phyloP scores from a whole-genome alignment of 2,888 invertebrate genomes.

The Drosophila colorata region DNA sequence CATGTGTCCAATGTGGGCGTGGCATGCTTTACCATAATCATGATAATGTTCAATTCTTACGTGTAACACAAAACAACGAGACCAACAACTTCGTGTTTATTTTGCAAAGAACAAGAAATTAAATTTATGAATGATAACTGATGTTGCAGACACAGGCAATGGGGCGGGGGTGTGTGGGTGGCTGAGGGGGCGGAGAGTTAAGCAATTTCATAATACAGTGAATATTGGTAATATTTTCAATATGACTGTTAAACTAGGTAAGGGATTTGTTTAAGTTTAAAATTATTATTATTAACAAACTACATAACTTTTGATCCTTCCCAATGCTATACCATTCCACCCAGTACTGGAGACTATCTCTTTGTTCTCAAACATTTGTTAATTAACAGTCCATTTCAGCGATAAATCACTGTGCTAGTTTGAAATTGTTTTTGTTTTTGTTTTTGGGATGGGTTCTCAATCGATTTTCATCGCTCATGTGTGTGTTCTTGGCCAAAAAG shows the following conservation, averaged over 20 bases:
- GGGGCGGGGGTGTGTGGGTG: background rate
- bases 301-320: too few species aligned
- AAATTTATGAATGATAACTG: conserved; percentile 17
- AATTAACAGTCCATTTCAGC: background rate
- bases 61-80: conserved; percentile 8
- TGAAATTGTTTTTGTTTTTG: background rate
- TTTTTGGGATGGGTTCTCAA: conserved; percentile 3
- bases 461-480: conserved; percentile 33
- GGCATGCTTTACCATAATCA: conserved; percentile 41
- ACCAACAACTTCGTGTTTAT: conserved; percentile 1
- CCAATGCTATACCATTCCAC: too few species aligned
- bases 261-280: too few species aligned
- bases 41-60: conserved; percentile 28
- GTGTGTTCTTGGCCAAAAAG: conserved; percentile 42
- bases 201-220: too few species aligned
- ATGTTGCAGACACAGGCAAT: background rate
- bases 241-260: too few species aligned
- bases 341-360: background rate
- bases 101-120: conserved; percentile 7
- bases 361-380: background rate
- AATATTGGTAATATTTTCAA: too few species aligned
- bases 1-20: conserved; percentile 33
- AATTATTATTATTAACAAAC: too few species aligned
- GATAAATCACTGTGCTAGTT: background rate
- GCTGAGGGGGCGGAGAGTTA: background rate